Percentiles rank a stretch among this genome's conserved stretches.
These are phyloP conservation scores for Boloria euphrosyne DNA, from an alignment of 2,888 invertebrate genomes.

Conservation along the genomic window DNA sequence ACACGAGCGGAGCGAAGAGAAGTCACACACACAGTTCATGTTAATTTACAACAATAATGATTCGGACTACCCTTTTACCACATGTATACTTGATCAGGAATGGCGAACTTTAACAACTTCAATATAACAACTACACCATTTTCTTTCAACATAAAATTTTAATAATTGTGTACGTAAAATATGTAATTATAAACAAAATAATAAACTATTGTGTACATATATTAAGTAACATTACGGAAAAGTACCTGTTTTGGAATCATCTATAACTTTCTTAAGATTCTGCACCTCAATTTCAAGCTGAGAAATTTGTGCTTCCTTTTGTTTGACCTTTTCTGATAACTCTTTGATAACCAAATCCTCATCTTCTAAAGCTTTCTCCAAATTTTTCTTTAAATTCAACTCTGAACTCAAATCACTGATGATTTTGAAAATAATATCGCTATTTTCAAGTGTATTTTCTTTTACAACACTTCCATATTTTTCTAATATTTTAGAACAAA, in stretches of 20 bases:
- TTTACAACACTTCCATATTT: conserved; percentile 38
- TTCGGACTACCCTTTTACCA: too few species aligned
- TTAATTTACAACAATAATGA: too few species aligned
- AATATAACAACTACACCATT: too few species aligned
- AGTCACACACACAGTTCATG: too few species aligned
- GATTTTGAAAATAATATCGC: conserved; percentile 48
- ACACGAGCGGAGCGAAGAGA: too few species aligned
- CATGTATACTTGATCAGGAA: too few species aligned
- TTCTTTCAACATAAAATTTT: not conserved
- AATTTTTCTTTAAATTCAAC: conserved; percentile 45
- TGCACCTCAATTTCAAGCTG: conserved; percentile 50
- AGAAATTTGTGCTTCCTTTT: conserved; percentile 49
- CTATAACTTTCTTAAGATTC: conserved; percentile 46
- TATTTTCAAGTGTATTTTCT: conserved; percentile 41
- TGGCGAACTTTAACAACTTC: too few species aligned
- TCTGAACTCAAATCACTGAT: conserved; percentile 49
- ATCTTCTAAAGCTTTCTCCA: conserved; percentile 48
- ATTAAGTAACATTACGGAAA: too few species aligned
- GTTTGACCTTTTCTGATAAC: conserved; percentile 46
- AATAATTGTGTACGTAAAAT: not conserved
- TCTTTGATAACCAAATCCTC: conserved; percentile 46
- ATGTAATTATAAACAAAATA: not conserved
- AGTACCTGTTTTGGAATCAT: conserved; percentile 52
- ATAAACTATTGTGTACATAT: conserved; percentile 32
- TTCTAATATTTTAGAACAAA: conserved; percentile 44